Percentiles rank a stretch among this genome's conserved stretches.
phyloP scores from a whole-genome alignment of 2,797 vertebrate genomes.

The Tapirus indicus region DNA sequence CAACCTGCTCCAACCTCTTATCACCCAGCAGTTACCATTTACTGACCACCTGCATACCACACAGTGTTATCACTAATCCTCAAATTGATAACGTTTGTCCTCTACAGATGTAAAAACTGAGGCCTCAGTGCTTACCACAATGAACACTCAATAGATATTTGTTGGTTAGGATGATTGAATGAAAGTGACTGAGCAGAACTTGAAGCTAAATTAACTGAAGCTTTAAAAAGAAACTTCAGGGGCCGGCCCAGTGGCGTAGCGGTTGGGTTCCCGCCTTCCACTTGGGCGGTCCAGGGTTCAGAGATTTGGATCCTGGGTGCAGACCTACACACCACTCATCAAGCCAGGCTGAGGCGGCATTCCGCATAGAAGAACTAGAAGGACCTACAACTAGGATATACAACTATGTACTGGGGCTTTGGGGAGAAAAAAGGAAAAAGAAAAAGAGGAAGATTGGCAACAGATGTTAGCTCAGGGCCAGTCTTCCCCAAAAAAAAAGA shows the following conservation, averaged over 20 bases:
- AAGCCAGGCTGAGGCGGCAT: no score
- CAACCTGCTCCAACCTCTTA: not conserved
- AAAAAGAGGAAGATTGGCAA: no score
- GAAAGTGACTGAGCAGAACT: constrained; percentile 23
- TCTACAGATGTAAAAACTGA: not conserved
- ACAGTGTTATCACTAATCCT: not conserved
- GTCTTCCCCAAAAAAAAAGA: not conserved
- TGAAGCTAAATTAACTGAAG: constrained; percentile 35
- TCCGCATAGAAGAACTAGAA: no score
- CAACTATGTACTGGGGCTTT: no score
- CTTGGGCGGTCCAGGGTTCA: no score
- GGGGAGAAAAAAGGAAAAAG: no score
- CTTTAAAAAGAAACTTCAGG: constrained; percentile 50
- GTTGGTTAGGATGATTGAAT: not conserved
- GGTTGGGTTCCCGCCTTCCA: no score
- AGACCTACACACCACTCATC: no score
- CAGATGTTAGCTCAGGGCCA: no score
- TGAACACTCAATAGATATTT: not conserved
- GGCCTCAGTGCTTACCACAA: not conserved
- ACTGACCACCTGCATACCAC: not conserved
- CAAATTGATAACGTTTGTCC: not conserved
- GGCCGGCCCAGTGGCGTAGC: no score
- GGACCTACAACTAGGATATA: no score
- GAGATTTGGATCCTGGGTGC: no score
- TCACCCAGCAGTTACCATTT: not conserved